These are phyloP conservation scores for Acromyrmex echinatior DNA, from an alignment of 1,140 invertebrate genomes.

Conservation along the genomic window DNA sequence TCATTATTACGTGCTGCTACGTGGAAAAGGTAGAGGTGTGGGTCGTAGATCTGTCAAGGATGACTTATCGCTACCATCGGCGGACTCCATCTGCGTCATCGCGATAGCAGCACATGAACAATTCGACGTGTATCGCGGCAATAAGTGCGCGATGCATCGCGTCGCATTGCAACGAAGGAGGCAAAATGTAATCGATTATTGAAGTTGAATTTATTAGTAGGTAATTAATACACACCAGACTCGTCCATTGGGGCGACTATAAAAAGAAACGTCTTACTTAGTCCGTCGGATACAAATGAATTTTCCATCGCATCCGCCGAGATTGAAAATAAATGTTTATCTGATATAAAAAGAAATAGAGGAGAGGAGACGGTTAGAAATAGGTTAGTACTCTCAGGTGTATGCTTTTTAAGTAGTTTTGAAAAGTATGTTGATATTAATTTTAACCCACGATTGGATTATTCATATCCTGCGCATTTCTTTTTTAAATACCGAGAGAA, in stretches of 20 bases:
- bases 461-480: too few relatives aligned
- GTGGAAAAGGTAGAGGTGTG: conserved; percentile 27
- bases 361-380: too few relatives aligned
- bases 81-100: conserved; percentile 39
- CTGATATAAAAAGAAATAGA: neutral
- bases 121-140: conserved; percentile 42
- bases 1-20: conserved; percentile 5
- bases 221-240: conserved; percentile 11
- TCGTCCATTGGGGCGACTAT: neutral
- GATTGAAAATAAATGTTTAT: neutral
- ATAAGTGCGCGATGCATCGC: conserved; percentile 7
- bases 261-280: conserved; percentile 7
- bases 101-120: conserved; percentile 41
- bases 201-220: conserved; percentile 45
- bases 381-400: too few relatives aligned
- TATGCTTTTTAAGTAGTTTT: too few relatives aligned
- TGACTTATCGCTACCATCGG: conserved; percentile 48
- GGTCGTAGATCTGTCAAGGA: conserved; percentile 47
- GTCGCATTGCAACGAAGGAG: neutral
- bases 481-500: too few relatives aligned
- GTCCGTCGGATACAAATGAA: neutral
- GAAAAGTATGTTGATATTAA: too few relatives aligned
- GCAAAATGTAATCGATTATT: conserved; percentile 52
- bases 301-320: neutral
- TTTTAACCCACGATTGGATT: too few relatives aligned